Evolutionary conservation across 2,797 vertebrate species (phyloP).

Genomic region (Oryzias dopingdopingensis): DNA sequence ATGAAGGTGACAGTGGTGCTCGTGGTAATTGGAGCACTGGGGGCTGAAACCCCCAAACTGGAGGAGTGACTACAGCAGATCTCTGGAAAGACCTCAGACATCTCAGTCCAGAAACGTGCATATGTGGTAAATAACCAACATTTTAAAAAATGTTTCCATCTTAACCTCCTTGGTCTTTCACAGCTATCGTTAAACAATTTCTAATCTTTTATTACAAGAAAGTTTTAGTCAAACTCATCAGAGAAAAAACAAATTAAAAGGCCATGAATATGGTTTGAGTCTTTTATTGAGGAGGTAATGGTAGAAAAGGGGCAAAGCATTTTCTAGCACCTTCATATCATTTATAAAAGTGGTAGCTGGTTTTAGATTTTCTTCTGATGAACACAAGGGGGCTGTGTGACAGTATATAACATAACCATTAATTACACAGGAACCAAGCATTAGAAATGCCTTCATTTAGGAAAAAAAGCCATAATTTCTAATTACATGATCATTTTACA

Average conservation of each 20-base stretch:
- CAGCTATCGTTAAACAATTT: neutral
- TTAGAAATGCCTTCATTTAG: constrained; percentile 38
- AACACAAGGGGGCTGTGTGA: constrained; percentile 31
- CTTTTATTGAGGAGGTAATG: constrained; percentile 69
- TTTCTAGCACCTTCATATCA: constrained; percentile 66
- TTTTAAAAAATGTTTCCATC: no score
- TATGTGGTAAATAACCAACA: no score
- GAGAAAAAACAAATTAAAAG: neutral
- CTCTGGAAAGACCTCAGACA: no score
- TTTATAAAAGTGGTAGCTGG: constrained; percentile 60
- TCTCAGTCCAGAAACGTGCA: no score
- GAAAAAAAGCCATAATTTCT: constrained; percentile 23
- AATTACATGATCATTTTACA: constrained; percentile 59
- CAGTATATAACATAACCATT: constrained; percentile 20
- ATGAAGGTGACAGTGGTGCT: no score
- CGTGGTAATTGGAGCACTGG: no score
- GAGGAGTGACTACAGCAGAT: no score
- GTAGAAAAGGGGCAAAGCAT: constrained; percentile 71
- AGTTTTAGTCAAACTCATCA: neutral
- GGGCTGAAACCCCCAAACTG: no score
- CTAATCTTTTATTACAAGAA: neutral
- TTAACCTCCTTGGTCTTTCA: no score
- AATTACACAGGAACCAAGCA: constrained; percentile 45
- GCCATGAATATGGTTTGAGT: constrained; percentile 39
- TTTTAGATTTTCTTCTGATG: constrained; percentile 43